Percentiles rank a stretch among this genome's conserved stretches.
These are phyloP conservation scores for Macrostomum lignano DNA, from an alignment of 1,140 invertebrate species.

Conservation along the genomic window DNA sequence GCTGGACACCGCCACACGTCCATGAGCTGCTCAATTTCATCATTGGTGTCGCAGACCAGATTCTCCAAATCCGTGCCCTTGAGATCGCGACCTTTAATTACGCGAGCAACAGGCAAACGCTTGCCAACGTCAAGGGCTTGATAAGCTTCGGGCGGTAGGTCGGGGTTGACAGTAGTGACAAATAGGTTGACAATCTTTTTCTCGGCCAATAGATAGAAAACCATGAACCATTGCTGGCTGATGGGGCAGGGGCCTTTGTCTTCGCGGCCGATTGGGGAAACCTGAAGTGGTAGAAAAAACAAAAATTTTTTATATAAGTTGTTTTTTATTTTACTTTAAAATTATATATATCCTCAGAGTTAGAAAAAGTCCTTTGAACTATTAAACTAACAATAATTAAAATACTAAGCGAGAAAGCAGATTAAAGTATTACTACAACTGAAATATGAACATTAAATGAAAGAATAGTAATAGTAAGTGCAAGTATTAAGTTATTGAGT, in stretches of 20 bases:
- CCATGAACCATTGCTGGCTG: slow-evolving; percentile 22
- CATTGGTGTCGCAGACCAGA: slow-evolving; percentile 14
- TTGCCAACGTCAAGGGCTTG: slow-evolving; percentile 13
- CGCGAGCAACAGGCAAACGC: slow-evolving; percentile 16
- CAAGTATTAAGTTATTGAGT: too few relatives aligned
- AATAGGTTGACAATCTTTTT: slow-evolving; percentile 14
- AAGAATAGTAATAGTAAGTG: too few relatives aligned
- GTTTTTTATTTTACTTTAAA: too few relatives aligned
- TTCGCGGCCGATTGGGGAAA: too few relatives aligned
- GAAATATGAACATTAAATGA: too few relatives aligned
- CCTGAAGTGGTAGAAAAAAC: too few relatives aligned
- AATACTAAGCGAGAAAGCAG: too few relatives aligned
- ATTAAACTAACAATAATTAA: too few relatives aligned
- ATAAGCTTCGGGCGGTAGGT: slow-evolving; percentile 16
- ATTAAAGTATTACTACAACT: too few relatives aligned
- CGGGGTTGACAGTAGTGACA: slow-evolving; percentile 17
- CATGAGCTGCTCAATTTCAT: slow-evolving; percentile 16
- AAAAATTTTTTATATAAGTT: too few relatives aligned
- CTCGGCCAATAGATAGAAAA: slow-evolving; percentile 17
- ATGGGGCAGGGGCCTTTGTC: slow-evolving; percentile 18
- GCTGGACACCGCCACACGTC: slow-evolving; percentile 13
- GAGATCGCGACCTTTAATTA: slow-evolving; percentile 8
- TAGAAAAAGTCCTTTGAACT: too few relatives aligned
- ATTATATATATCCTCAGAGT: too few relatives aligned
- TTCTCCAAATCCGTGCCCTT: slow-evolving; percentile 12